Base-by-base conservation (phyloP, 2,113 vertebrate species). In the Oxygymnocypris stewartii region DNA sequence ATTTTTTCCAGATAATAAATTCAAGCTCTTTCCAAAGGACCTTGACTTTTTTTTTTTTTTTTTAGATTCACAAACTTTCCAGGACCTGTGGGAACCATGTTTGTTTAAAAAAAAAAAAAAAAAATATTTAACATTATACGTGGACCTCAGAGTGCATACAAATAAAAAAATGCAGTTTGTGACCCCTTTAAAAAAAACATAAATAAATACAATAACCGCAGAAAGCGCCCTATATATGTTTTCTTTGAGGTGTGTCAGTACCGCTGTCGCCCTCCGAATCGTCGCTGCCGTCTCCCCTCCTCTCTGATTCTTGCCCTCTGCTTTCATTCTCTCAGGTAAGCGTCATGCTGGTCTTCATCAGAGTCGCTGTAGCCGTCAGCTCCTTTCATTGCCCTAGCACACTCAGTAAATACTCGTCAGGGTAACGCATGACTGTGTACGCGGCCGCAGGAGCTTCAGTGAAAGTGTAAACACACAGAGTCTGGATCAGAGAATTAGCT, bases 301-400 rank as follows among this genome's bases (percentile, higher is more conserved):
- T 98, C 98, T 35, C 98, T 94, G 92, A 98, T 99, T n/a, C 93
- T 99, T 99, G 89, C 98, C 98, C 91, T 99, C 98, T 28, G 98
- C 96, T 91, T 99, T 99, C 98, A 99, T 99, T 90, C 98, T 95
- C 94, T 99, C 94, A 99, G 91, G 92, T 99, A 99, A 88, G 97
- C 98, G 0, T 99, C 98, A 0, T 99, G 98, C 89, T 97, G 95
- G 88, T 99, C 98, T 9, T 99, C 97, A 0, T 99, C 98, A 0
- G 98, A 99, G 92, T 99, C 97, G 0, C 97, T 97, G 3, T 99
- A 98, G 0, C 98, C 96, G 0, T 96, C 97, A 0, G 94, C 96
- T 54, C 96, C 96, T 92, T 99, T 98, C 93, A 98, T n/a, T 97
- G 85, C 96, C 97, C 97, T 98, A 86, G 71, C 71, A 67, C 67